phyloP scores from a whole-genome alignment of 2,797 vertebrate genomes.

The Peromyscus nudipes region DNA sequence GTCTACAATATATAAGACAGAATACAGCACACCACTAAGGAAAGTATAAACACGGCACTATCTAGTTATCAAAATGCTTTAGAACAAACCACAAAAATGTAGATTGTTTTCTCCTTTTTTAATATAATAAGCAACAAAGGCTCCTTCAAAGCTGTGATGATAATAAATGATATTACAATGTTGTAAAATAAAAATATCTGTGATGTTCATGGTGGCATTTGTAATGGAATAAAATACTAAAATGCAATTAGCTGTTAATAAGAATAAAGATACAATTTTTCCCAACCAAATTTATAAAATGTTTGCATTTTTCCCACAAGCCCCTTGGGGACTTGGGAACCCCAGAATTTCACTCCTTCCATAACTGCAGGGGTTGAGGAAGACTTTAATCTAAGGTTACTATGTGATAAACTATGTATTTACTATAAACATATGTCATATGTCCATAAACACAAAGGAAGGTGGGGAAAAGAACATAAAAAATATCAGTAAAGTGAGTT shows the following conservation, averaged over 20 bases:
- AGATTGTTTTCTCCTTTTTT: background rate
- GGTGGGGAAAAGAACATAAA: background rate
- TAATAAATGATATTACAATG: constrained; percentile 8
- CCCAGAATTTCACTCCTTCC: background rate
- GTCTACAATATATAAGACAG: background rate
- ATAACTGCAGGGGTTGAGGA: background rate
- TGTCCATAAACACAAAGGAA: background rate
- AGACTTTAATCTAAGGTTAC: background rate
- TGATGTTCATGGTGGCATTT: background rate
- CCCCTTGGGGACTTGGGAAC: background rate
- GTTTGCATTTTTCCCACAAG: background rate
- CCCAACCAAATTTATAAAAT: background rate
- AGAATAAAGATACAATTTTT: background rate
- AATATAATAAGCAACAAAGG: background rate
- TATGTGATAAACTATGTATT: background rate
- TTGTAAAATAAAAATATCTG: background rate
- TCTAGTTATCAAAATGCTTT: constrained; percentile 26
- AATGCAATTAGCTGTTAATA: constrained; percentile 3
- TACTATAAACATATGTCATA: background rate
- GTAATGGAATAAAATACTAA: constrained; percentile 28
- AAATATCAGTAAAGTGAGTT: background rate
- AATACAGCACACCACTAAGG: background rate
- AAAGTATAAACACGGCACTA: background rate
- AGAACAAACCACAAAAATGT: background rate
- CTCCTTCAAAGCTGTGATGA: constrained; percentile 1